Conservation (phyloP, 2,888 invertebrate species). For the Leucophenga montana region DNA sequence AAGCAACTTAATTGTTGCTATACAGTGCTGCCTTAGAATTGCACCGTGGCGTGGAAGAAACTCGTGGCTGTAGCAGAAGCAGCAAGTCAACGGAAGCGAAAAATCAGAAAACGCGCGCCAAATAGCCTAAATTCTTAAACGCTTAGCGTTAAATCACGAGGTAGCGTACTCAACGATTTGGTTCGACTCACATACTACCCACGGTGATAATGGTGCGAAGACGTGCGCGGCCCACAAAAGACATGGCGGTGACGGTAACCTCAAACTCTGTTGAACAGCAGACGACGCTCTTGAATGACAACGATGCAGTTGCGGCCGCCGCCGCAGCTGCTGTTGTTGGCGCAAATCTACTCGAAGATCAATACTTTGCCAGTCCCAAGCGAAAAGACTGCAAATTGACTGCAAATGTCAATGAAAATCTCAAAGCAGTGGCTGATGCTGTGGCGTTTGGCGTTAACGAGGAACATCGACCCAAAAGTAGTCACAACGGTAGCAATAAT, state of each 20-base stretch:
- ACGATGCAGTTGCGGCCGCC: constrained; percentile 40
- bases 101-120: constrained; percentile 27
- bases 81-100: constrained; percentile 26
- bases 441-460: constrained; percentile 10
- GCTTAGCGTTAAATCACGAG: constrained; percentile 37
- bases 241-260: constrained; percentile 42
- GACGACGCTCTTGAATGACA: constrained; percentile 41
- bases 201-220: constrained; percentile 67
- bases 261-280: constrained; percentile 34
- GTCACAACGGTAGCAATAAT: constrained; percentile 37
- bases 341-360: constrained; percentile 67
- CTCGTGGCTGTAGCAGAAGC: not conserved
- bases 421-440: constrained; percentile 33
- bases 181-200: constrained; percentile 2
- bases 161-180: constrained; percentile 28
- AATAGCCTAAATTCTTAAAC: constrained; percentile 25
- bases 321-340: too few relatives aligned
- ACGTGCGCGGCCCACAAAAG: constrained; percentile 57
- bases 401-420: constrained; percentile 59
- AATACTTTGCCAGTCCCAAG: constrained; percentile 72
- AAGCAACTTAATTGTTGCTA: constrained; percentile 15
- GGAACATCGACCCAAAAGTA: constrained; percentile 18
- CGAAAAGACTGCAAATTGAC: constrained; percentile 73
- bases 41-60: not conserved
- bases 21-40: constrained; percentile 15